These are phyloP conservation scores for Trichacis sp. DNA, from an alignment of 2,888 invertebrate genomes.

Conservation along the genomic window DNA sequence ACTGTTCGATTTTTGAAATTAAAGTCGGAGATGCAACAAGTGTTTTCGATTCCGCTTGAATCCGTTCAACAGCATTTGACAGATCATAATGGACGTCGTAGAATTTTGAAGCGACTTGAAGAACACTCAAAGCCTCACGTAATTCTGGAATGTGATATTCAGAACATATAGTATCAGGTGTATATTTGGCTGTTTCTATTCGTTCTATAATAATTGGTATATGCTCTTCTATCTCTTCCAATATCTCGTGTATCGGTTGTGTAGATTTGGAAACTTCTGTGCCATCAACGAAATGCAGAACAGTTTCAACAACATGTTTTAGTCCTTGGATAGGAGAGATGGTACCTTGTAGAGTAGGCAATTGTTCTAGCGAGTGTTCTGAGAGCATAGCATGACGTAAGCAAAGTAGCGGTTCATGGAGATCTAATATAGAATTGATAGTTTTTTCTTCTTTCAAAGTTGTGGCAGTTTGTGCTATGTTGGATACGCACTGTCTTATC, in stretches of 20 bases:
- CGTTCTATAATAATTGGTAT: conserved; percentile 46
- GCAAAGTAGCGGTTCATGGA: conserved; percentile 56
- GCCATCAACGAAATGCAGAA: conserved; percentile 75
- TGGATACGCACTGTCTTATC: conserved; percentile 57
- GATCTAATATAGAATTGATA: conserved; percentile 53
- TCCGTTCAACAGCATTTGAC: conserved; percentile 52
- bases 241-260: conserved; percentile 45
- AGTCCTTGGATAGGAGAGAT: conserved; percentile 74
- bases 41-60: too few relatives aligned
- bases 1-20: conserved; percentile 47
- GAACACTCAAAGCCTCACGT: conserved; percentile 37
- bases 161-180: conserved; percentile 15
- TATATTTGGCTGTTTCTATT: conserved; percentile 19
- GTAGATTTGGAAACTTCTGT: conserved; percentile 43
- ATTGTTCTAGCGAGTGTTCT: conserved; percentile 65
- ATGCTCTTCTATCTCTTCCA: conserved; percentile 56
- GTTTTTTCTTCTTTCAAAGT: conserved; percentile 55
- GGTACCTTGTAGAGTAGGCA: conserved; percentile 73
- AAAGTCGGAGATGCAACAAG: conserved; percentile 38
- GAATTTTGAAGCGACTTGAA: conserved; percentile 52
- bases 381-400: conserved; percentile 51
- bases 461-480: conserved; percentile 57
- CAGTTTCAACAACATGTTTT: conserved; percentile 76
- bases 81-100: conserved; percentile 56
- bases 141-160: conserved; percentile 23